Base-by-base conservation (phyloP, 2,888 invertebrate species). In the Campoplex nolae region DNA sequence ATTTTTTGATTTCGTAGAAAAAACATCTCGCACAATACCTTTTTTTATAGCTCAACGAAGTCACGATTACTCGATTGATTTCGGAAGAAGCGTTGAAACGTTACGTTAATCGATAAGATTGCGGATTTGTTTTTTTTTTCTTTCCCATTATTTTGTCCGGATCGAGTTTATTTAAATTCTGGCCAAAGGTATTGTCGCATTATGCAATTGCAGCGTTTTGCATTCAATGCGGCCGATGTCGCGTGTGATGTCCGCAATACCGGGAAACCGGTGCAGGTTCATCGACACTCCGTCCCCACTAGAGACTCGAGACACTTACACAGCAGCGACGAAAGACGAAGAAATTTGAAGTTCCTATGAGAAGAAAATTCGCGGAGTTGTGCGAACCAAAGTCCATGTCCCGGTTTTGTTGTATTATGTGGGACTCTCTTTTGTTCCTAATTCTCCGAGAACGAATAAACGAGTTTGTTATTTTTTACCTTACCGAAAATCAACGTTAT, bases 161-260 rank as follows among this genome's bases (percentile, higher is more conserved):
- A 51, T 51, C n/a, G 18, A 51, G 3, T n/a, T 28, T 62, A 18
- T 23, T 75, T 58, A 82, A 85, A 74, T 78, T 80, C 78, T 70
- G 83, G 77, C 75, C 78, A 84, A 38, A 56, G 11, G 81, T 81
- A 86, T 78, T 85, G 83, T 79, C 84, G 83, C 84, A 88, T 92
- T 91, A 90, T 90, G 90, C 90, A 91, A 92, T 89, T 87, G 86
- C 88, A 74, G 89, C 89, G 89, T 86, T 92, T 92, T 91, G 90
- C 90, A 90, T 92, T 92, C 89, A 89, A 89, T 89, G 85, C 85
- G 62, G 16, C 56, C 78, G 78, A 84, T 67, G 56, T 32, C 80
- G 62, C 65, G 73, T 83, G 71, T 77, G 80, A 85, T 86, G 86
- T 86, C 84, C 83, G 82, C 83, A 84, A 86, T 90, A 91, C 88